Percentiles rank a stretch among this genome's conserved stretches.
Conservation (phyloP, 2,797 vertebrate species). For the Tenualosa thibaudeaui region DNA sequence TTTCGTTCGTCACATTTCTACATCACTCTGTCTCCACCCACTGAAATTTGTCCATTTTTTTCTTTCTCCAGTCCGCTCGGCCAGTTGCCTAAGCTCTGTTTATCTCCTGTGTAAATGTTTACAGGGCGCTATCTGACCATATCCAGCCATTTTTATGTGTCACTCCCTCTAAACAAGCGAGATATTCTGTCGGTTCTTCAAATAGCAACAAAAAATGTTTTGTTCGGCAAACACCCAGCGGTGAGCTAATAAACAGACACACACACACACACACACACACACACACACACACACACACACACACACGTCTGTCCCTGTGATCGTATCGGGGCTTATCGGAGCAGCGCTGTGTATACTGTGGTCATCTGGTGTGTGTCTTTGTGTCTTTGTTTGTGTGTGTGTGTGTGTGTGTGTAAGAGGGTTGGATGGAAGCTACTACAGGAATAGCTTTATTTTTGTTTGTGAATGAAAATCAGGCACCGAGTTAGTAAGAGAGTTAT, state of each 20-base stretch:
- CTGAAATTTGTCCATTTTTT: background rate
- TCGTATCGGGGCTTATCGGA: background rate
- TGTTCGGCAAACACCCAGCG: background rate
- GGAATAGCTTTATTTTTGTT: too few relatives aligned
- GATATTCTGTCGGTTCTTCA: background rate
- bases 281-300: background rate
- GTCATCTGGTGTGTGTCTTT: background rate
- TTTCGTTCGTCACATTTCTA: background rate
- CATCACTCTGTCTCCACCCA: too few relatives aligned
- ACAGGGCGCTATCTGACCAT: background rate
- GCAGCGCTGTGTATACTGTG: background rate
- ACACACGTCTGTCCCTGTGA: background rate
- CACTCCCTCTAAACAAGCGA: background rate
- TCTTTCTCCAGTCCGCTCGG: background rate
- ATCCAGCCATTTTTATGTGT: background rate
- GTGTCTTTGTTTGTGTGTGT: background rate
- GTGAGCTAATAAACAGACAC: background rate
- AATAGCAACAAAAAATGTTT: slow-evolving; percentile 18
- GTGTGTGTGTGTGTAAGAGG: background rate
- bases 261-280: background rate
- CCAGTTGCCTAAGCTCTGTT: background rate
- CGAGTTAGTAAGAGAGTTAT: too few relatives aligned
- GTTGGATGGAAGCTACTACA: background rate
- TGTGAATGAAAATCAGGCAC: too few relatives aligned
- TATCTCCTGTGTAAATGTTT: background rate